Conservation (phyloP, 2,113 vertebrate species). For the Tamias sibiricus region DNA sequence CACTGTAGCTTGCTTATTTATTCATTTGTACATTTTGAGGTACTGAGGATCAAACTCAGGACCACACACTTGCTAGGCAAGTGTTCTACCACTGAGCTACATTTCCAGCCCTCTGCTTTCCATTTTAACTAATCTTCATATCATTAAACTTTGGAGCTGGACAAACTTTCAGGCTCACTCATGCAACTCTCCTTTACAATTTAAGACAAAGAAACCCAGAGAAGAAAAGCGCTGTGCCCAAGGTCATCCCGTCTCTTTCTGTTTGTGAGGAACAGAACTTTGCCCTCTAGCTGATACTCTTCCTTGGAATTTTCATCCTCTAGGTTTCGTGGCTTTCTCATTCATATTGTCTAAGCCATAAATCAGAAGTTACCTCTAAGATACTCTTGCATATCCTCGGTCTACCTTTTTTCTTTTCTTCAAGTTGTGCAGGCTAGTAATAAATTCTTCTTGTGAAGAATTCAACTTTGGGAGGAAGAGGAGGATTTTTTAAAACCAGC, state of each 20-base stretch:
- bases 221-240: not conserved
- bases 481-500: not conserved
- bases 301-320: not conserved
- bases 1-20: not conserved
- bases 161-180: conserved; percentile 17
- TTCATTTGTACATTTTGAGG: not conserved
- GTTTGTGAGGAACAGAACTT: not conserved
- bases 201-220: not conserved
- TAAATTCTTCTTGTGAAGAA: not conserved
- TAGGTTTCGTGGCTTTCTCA: not conserved
- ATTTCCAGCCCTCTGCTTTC: not conserved
- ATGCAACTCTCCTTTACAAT: conserved; percentile 21
- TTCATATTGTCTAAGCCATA: not conserved
- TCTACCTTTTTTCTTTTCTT: not conserved
- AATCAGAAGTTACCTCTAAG: not conserved
- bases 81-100: not conserved
- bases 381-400: not conserved
- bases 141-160: not conserved
- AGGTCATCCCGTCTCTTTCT: not conserved
- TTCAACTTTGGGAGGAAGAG: not conserved
- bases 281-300: not conserved
- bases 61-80: not conserved
- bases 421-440: not conserved
- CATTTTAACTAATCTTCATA: conserved; percentile 20
- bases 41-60: not conserved